Evolutionary conservation across 2,113 vertebrate species (phyloP), one percentile per base, ranked within the genome.

Genomic region (Scytalopus superciliaris): DNA sequence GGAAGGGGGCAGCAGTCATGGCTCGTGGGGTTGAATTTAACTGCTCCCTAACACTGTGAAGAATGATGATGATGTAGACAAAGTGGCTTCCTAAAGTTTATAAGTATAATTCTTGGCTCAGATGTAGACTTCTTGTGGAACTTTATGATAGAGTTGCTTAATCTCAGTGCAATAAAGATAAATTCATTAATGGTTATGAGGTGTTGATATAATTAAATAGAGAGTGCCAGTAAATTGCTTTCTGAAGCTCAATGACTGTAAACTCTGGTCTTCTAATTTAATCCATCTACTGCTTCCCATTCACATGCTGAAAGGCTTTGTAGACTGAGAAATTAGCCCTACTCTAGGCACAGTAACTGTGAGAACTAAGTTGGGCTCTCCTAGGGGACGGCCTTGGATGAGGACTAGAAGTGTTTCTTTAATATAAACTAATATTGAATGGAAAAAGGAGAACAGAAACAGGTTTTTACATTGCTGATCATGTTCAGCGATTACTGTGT

Each of bases 121-220:
- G 39, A 74, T 64, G 8, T 53, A 44, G 50, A 56, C 40, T 90
- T 76, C 72, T 68, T 86, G 40, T 17, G 3, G 60, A 87, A 80
- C 76, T 96, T 91, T 53, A 37, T 66, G 85, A 60, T 45, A n/a
- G 68, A 78, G 64, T 90, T 91, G 56, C 72, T 91, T 93, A 80
- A 90, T 93, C 75, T 95, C 75, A 64, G 63, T 63, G 70, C 14
- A 14, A 72, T 88, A 83, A 95, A 90, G 79, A 95, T 94, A 94
- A 93, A 88, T 94, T 94, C 30, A 88, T 96, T 96, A 88, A 90
- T 75, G 59, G 56, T 94, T 94, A 93, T 80, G 92, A 91, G 56
- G 75, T 95, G 94, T 90, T 88, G 87, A 86, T 94, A 86, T 91
- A 96, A 91, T 93, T 96, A 93, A 89, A 76, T 83, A 74, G 85